phyloP scores from a whole-genome alignment of 2,888 invertebrate species.

The Mythimna impura region DNA sequence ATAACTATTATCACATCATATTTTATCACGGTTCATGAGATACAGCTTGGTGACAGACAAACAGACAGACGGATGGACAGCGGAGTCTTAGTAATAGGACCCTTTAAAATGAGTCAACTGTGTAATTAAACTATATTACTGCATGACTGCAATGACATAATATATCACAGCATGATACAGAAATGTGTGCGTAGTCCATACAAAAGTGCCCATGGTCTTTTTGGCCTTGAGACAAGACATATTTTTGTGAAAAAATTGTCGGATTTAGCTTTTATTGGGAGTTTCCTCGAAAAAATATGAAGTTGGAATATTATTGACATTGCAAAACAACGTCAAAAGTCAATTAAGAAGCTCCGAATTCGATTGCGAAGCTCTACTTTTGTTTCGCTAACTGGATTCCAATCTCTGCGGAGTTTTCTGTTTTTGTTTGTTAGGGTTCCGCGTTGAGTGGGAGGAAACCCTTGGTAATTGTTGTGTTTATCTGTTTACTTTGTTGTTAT shows the following conservation, averaged over 20 bases:
- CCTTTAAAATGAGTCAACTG: too few relatives aligned
- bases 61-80: too few relatives aligned
- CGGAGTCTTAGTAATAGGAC: too few relatives aligned
- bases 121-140: too few relatives aligned
- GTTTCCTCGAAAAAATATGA: conserved; percentile 53
- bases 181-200: too few relatives aligned
- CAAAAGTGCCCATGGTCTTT: too few relatives aligned
- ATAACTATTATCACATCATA: too few relatives aligned
- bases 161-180: too few relatives aligned
- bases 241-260: not conserved
- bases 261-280: not conserved
- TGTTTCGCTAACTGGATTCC: conserved; percentile 72
- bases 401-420: conserved; percentile 68
- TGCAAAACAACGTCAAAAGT: conserved; percentile 72
- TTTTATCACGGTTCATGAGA: too few relatives aligned
- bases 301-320: conserved; percentile 64
- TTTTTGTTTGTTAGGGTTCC: conserved; percentile 53
- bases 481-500: conserved; percentile 19
- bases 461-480: conserved; percentile 34
- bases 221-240: too few relatives aligned
- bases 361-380: conserved; percentile 66
- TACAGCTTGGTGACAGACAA: too few relatives aligned
- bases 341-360: conserved; percentile 71
- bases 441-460: not conserved
- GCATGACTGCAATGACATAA: too few relatives aligned